These are phyloP conservation scores for Lycocorax pyrrhopterus DNA, from an alignment of 2,113 vertebrate species.

Conservation along the genomic window DNA sequence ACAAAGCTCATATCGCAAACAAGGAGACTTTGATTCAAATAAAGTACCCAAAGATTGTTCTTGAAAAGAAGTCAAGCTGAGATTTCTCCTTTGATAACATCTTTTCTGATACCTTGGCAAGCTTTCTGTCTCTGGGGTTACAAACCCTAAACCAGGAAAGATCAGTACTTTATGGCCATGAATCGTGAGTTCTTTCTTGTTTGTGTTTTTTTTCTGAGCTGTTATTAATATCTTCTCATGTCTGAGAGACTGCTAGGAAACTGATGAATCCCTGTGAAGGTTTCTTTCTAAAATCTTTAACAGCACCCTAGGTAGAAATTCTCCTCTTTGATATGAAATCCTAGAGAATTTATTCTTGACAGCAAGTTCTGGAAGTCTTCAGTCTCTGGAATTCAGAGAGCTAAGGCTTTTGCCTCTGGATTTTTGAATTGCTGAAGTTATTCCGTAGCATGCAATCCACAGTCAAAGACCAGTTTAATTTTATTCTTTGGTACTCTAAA, in stretches of 20 bases:
- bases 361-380: slow-evolving; percentile 50
- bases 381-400: slow-evolving; percentile 15
- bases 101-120: slow-evolving; percentile 12
- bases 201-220: slow-evolving; percentile 2
- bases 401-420: background rate
- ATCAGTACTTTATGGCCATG: background rate
- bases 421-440: background rate
- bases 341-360: slow-evolving; percentile 49
- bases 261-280: background rate
- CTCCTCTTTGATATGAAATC: slow-evolving; percentile 50
- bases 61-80: slow-evolving; percentile 27
- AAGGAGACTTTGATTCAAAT: background rate
- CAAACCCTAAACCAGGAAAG: slow-evolving; percentile 14
- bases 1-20: background rate
- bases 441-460: background rate
- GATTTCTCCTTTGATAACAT: slow-evolving; percentile 24
- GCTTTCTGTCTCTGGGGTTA: background rate
- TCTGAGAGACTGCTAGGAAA: background rate
- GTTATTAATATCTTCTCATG: background rate
- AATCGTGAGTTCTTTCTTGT: background rate
- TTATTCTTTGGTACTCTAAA: background rate
- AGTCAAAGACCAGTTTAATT: background rate
- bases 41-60: background rate
- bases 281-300: slow-evolving; percentile 19
- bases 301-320: slow-evolving; percentile 19